These are phyloP conservation scores for Palythoa grandis DNA, from an alignment of 92 coral and sea anemone genomes.

Conservation along the genomic window DNA sequence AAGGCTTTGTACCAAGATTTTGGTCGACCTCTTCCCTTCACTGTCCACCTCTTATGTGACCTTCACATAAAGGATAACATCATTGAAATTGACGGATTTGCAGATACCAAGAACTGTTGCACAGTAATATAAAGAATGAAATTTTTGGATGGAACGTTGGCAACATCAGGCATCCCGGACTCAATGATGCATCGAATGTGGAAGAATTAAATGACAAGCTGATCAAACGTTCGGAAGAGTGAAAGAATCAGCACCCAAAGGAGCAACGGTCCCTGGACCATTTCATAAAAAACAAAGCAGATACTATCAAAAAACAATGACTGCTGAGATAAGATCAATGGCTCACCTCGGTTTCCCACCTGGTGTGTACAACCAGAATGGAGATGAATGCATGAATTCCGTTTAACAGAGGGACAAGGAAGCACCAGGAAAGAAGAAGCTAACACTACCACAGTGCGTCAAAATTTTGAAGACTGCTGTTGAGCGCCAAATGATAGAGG, in stretches of 20 bases:
- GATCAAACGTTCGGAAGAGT: background rate
- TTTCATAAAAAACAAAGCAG: constrained; percentile 46
- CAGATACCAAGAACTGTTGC: constrained; percentile 14
- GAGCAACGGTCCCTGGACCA: constrained; percentile 40
- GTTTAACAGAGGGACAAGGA: constrained; percentile 45
- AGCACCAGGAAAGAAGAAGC: constrained; percentile 28
- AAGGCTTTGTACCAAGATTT: constrained; percentile 52
- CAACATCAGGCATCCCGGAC: background rate
- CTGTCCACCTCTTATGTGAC: constrained; percentile 48
- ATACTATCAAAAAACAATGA: constrained; percentile 45
- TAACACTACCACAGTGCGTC: constrained; percentile 45
- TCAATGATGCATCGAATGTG: background rate
- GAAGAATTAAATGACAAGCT: constrained; percentile 37
- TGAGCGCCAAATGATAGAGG: constrained; percentile 54
- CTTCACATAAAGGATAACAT: constrained; percentile 51
- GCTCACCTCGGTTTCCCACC: constrained; percentile 63
- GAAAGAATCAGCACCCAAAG: constrained; percentile 19
- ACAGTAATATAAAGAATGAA: constrained; percentile 24
- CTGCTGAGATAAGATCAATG: constrained; percentile 47
- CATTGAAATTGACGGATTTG: constrained; percentile 40
- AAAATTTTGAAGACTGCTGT: constrained; percentile 23
- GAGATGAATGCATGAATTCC: constrained; percentile 60
- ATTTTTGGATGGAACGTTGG: constrained; percentile 31
- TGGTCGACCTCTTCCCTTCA: constrained; percentile 54
- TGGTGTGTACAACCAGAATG: constrained; percentile 52